A percentile compares a stretch with the other conserved stretches of the same genome.
Evolutionary conservation across 1,140 invertebrate genomes (phyloP).

Genomic region (Chlorops oryzae): DNA sequence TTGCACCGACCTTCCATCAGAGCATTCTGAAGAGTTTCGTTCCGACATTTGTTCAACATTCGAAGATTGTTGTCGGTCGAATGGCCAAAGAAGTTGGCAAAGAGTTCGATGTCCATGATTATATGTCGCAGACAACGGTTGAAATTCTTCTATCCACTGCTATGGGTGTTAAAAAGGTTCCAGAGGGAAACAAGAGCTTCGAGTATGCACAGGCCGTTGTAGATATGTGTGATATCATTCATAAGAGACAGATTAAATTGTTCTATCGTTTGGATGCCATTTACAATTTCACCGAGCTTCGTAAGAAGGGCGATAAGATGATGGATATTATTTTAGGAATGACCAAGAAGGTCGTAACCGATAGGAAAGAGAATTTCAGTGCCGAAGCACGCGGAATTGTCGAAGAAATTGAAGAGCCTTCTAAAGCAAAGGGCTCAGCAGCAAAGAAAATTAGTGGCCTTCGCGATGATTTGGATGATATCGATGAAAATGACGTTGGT

Average conservation of each 20-base stretch:
- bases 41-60: slow-evolving; percentile 79
- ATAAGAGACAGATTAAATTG: slow-evolving; percentile 60
- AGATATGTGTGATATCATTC: slow-evolving; percentile 68
- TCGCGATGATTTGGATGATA: slow-evolving; percentile 64
- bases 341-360: slow-evolving; percentile 58
- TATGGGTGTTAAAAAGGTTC: slow-evolving; percentile 62
- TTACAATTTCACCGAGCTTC: slow-evolving; percentile 56
- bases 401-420: slow-evolving; percentile 29
- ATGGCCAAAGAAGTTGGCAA: slow-evolving; percentile 59
- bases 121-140: slow-evolving; percentile 76
- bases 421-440: slow-evolving; percentile 6
- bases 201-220: slow-evolving; percentile 69
- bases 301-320: slow-evolving; percentile 55
- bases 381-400: slow-evolving; percentile 50
- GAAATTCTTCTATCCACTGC: slow-evolving; percentile 80
- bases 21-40: slow-evolving; percentile 86
- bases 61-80: slow-evolving; percentile 60
- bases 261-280: slow-evolving; percentile 55
- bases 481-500: slow-evolving; percentile 66
- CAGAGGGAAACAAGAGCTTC: slow-evolving; percentile 58
- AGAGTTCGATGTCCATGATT: slow-evolving; percentile 75
- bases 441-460: slow-evolving; percentile 48
- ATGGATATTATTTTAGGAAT: slow-evolving; percentile 59
- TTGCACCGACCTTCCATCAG: slow-evolving; percentile 90
- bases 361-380: slow-evolving; percentile 52